Evolutionary conservation across 1,140 invertebrate species (phyloP).

Genomic region (Drosophila sproati): DNA sequence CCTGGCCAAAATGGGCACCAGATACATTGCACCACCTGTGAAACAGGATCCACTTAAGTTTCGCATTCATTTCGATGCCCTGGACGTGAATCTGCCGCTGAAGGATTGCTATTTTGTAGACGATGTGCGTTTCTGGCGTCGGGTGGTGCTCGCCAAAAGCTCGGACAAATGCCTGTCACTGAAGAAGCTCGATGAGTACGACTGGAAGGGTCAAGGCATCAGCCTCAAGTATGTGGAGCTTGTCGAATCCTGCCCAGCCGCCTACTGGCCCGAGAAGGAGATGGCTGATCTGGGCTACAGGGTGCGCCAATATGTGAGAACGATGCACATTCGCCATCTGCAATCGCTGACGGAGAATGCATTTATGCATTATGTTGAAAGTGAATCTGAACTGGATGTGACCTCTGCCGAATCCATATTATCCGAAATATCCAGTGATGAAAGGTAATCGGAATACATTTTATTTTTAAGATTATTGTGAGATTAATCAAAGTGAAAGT

Average conservation of each 20-base stretch:
- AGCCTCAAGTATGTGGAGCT: slow-evolving; percentile 74
- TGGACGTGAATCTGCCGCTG: slow-evolving; percentile 65
- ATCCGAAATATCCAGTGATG: slow-evolving; percentile 55
- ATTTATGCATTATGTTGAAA: slow-evolving; percentile 30
- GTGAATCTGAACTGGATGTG: slow-evolving; percentile 38
- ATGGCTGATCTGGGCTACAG: slow-evolving; percentile 51
- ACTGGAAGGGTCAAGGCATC: slow-evolving; percentile 65
- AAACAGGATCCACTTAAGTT: slow-evolving; percentile 41
- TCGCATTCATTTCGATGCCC: slow-evolving; percentile 61
- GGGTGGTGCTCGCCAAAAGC: slow-evolving; percentile 67
- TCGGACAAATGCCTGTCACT: slow-evolving; percentile 36
- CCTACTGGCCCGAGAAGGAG: slow-evolving; percentile 58
- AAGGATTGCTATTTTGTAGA: slow-evolving; percentile 62
- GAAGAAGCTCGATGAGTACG: slow-evolving; percentile 51
- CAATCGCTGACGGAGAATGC: slow-evolving; percentile 50
- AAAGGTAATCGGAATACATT: slow-evolving; percentile 4
- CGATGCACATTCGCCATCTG: slow-evolving; percentile 60
- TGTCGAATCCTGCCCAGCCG: slow-evolving; percentile 64
- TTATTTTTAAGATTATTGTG: neutral
- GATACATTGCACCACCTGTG: slow-evolving; percentile 27
- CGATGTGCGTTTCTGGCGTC: slow-evolving; percentile 59
- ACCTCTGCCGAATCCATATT: slow-evolving; percentile 42
- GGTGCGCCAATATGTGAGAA: slow-evolving; percentile 43
- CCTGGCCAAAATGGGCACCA: slow-evolving; percentile 42
- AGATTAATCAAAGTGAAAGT: too few species aligned